These are phyloP conservation scores for Asarcornis scutulata DNA, from an alignment of 2,113 vertebrate genomes.

Conservation along the genomic window DNA sequence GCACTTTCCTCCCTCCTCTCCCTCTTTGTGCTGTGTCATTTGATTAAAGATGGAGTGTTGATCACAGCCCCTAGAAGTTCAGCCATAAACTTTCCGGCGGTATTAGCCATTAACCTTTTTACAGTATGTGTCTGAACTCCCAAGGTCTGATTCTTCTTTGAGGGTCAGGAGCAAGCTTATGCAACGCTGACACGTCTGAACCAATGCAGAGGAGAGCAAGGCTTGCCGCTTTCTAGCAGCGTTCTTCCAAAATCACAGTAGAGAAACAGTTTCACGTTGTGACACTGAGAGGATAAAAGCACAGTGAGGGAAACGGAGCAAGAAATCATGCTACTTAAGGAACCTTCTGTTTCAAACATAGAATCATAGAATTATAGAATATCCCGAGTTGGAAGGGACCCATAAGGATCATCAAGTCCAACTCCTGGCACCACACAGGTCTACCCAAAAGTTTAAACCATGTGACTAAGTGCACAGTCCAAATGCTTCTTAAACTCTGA, in stretches of 20 bases:
- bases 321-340: conserved; percentile 11
- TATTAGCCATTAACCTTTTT: conserved; percentile 39
- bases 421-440: too few relatives aligned
- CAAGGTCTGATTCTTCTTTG: not conserved
- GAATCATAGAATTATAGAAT: too few relatives aligned
- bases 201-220: rapidly evolving
- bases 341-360: conserved; percentile 7
- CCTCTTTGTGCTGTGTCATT: not conserved
- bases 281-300: not conserved
- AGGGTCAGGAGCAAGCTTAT: not conserved
- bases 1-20: not conserved
- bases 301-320: not conserved
- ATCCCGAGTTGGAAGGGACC: too few relatives aligned
- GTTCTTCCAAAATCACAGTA: not conserved
- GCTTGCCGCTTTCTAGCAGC: not conserved
- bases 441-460: too few relatives aligned
- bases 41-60: not conserved
- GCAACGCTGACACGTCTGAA: not conserved
- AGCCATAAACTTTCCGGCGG: not conserved
- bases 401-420: too few relatives aligned
- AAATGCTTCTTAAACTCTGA: too few relatives aligned
- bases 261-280: not conserved
- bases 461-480: too few relatives aligned
- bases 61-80: conserved; percentile 10
- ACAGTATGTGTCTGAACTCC: not conserved